Conservation (phyloP, 2,797 vertebrate genomes). For the Chrysocyon brachyurus region DNA sequence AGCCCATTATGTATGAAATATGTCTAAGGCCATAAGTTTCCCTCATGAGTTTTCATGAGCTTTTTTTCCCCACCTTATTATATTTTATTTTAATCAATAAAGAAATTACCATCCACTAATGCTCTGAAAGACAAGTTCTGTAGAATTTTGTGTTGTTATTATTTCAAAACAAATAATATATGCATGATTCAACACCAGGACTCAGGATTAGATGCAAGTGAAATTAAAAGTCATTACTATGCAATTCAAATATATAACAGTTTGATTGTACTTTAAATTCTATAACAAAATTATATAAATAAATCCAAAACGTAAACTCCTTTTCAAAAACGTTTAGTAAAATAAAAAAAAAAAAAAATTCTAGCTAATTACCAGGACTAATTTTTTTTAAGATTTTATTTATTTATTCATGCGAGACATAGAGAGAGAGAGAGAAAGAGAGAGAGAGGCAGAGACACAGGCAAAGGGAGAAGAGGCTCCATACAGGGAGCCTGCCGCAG, state of each 20-base stretch:
- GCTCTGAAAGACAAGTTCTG: slow-evolving; percentile 3
- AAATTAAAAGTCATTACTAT: neutral
- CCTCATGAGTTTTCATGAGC: neutral
- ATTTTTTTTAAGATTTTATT: neutral
- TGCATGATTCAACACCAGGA: neutral
- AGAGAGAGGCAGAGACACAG: too few relatives aligned
- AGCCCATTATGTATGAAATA: slow-evolving; percentile 31
- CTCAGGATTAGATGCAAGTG: neutral
- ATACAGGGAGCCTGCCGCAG: too few relatives aligned
- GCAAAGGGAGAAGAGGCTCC: too few relatives aligned
- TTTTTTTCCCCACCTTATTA: neutral
- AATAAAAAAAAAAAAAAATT: neutral
- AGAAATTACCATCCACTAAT: neutral
- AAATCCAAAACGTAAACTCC: neutral
- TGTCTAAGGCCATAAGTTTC: neutral
- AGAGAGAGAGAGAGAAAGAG: too few relatives aligned
- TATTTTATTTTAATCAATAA: slow-evolving; percentile 27
- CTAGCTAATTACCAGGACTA: neutral
- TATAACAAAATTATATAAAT: neutral
- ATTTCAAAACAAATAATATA: slow-evolving; percentile 17
- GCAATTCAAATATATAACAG: neutral
- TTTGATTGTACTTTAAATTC: neutral
- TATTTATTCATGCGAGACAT: too few relatives aligned
- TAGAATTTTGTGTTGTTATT: neutral
- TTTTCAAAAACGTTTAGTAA: neutral